phyloP scores from a whole-genome alignment of 2,113 vertebrate genomes.

The Heptranchias perlo region DNA sequence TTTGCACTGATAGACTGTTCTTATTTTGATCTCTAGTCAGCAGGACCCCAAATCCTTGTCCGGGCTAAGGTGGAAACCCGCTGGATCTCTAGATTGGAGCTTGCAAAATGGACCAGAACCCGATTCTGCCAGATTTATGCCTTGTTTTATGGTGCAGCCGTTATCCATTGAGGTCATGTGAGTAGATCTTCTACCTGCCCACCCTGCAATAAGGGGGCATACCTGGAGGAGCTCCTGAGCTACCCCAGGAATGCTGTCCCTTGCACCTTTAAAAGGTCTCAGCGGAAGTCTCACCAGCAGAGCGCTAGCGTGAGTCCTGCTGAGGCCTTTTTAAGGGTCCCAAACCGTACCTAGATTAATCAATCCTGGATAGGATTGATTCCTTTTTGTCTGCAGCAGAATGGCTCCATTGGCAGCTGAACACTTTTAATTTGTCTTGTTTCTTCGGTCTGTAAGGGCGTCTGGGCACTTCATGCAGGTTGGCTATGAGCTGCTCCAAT shows the following conservation, averaged over 20 bases:
- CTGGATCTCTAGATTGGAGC: too few relatives aligned
- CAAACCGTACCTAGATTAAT: not conserved
- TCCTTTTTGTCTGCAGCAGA: too few relatives aligned
- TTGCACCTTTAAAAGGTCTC: not conserved
- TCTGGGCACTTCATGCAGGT: too few relatives aligned
- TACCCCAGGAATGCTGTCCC: not conserved
- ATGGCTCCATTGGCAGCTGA: not conserved
- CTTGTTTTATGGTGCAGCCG: not conserved
- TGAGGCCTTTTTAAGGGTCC: not conserved
- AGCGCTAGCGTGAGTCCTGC: not conserved
- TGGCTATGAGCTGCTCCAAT: not conserved
- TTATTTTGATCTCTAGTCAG: not conserved
- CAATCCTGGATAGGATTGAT: too few relatives aligned
- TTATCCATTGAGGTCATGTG: not conserved
- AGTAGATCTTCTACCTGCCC: not conserved
- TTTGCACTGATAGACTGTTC: not conserved
- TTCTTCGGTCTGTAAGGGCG: not conserved
- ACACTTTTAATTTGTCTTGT: not conserved
- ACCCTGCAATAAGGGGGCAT: not conserved
- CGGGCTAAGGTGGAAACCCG: not conserved
- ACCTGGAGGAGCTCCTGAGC: not conserved
- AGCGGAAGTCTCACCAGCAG: not conserved
- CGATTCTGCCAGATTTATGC: not conserved
- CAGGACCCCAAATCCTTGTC: not conserved
- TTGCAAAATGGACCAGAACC: not conserved